Conservation (phyloP, 2,797 vertebrate genomes). For the Pseudochaenichthys georgianus region DNA sequence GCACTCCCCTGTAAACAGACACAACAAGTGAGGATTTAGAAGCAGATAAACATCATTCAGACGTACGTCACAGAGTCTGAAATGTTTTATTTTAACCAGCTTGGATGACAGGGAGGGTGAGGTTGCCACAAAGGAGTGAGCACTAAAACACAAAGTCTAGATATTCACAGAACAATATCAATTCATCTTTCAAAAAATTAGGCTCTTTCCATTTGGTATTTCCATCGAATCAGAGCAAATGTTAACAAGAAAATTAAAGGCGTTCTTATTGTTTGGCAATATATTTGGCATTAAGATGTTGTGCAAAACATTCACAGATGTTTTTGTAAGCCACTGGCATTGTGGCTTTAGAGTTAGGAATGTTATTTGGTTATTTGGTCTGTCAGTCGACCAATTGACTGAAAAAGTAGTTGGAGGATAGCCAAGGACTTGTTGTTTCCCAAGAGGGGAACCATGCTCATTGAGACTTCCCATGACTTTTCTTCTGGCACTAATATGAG, state of each 20-base stretch:
- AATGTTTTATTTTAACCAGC: slow-evolving; percentile 52
- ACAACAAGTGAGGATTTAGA: slow-evolving; percentile 39
- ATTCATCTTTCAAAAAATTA: neutral
- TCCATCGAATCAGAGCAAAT: neutral
- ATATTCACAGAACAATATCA: slow-evolving; percentile 5
- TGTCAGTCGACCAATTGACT: neutral
- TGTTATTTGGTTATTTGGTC: neutral
- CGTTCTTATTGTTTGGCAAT: neutral
- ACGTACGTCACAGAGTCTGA: slow-evolving; percentile 50
- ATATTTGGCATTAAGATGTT: neutral
- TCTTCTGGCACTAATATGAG: no score
- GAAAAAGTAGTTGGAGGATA: neutral
- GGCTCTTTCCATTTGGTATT: no score
- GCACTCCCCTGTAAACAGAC: slow-evolving; percentile 87
- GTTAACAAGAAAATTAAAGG: slow-evolving; percentile 1
- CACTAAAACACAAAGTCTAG: neutral
- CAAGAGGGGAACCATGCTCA: neutral
- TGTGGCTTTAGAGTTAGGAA: neutral
- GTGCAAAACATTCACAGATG: neutral
- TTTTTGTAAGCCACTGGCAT: neutral
- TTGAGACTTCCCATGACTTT: neutral
- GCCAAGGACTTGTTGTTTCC: neutral
- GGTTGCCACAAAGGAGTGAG: slow-evolving; percentile 15
- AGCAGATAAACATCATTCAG: slow-evolving; percentile 41
- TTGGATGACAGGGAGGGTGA: slow-evolving; percentile 38